Evolutionary conservation across 2,888 invertebrate genomes (phyloP).

Genomic region (Drosophila melanosoma): DNA sequence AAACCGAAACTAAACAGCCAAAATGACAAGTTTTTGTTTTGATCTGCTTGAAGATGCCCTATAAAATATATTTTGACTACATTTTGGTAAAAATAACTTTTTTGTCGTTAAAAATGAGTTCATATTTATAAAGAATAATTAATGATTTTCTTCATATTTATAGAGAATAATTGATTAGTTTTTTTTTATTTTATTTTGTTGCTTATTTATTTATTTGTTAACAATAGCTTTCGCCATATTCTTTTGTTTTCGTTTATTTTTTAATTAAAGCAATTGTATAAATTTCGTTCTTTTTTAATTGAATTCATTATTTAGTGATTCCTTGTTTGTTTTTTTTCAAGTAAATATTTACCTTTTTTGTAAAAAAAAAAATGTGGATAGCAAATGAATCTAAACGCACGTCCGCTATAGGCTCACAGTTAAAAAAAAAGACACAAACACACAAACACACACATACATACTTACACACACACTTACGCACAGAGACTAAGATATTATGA

Average conservation of each 20-base stretch:
- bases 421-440: constrained; percentile 3
- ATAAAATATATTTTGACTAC: not conserved
- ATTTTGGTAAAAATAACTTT: not conserved
- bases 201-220: not conserved
- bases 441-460: constrained; percentile 1
- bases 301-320: not conserved
- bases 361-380: not conserved
- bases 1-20: constrained; percentile 33
- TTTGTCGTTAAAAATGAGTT: not conserved
- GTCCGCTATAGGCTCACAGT: constrained; percentile 12
- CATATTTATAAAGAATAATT: not conserved
- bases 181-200: not conserved
- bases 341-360: not conserved
- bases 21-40: not conserved
- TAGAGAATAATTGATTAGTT: not conserved
- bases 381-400: constrained; percentile 18
- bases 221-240: fast-evolving
- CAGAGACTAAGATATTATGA: constrained; percentile 4
- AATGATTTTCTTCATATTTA: not conserved
- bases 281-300: not conserved
- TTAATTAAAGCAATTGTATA: not conserved
- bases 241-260: not conserved
- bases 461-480: not conserved
- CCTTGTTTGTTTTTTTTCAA: not conserved
- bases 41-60: constrained; percentile 15